Conservation (phyloP, 2,888 invertebrate species). For the Drosophila seclusa region DNA sequence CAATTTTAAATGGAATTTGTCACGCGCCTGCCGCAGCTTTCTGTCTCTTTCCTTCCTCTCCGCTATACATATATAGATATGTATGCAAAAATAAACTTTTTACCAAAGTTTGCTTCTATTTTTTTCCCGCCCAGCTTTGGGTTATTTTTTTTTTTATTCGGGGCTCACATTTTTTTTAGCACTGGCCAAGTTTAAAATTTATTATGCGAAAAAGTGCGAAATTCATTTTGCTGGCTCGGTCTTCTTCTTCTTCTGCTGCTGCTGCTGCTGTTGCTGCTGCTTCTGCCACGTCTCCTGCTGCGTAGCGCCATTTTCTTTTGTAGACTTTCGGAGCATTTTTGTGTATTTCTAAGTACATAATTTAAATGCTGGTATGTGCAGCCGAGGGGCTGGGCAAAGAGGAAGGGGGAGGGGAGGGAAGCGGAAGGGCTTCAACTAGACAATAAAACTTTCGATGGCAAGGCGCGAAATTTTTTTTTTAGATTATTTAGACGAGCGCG, state of each 20-base stretch:
- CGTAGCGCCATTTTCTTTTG: constrained; percentile 72
- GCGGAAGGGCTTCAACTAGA: constrained; percentile 52
- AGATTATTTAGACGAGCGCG: constrained; percentile 69
- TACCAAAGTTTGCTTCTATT: constrained; percentile 68
- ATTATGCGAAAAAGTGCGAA: constrained; percentile 85
- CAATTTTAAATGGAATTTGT: constrained; percentile 82
- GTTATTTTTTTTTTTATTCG: constrained; percentile 48
- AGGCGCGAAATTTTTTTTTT: constrained; percentile 67
- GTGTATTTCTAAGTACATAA: constrained; percentile 82
- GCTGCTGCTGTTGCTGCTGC: constrained; percentile 22
- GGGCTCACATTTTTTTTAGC: constrained; percentile 31
- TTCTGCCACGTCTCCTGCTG: constrained; percentile 63
- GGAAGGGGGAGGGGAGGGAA: neutral
- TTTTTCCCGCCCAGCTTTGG: constrained; percentile 39
- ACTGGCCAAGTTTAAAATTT: constrained; percentile 82
- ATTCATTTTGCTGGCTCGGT: constrained; percentile 81
- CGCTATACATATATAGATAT: constrained; percentile 25
- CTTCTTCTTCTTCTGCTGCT: constrained; percentile 36
- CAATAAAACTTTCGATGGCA: constrained; percentile 77
- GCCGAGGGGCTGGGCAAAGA: neutral
- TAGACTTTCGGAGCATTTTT: constrained; percentile 75
- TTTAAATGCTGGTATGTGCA: constrained; percentile 75
- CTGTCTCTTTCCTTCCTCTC: neutral
- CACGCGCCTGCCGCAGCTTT: constrained; percentile 66
- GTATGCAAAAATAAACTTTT: constrained; percentile 82